A percentile compares a stretch with the other conserved stretches of the same genome.
Conservation (phyloP, 1,140 invertebrate genomes). For the Phenacoccus solenopsis region DNA sequence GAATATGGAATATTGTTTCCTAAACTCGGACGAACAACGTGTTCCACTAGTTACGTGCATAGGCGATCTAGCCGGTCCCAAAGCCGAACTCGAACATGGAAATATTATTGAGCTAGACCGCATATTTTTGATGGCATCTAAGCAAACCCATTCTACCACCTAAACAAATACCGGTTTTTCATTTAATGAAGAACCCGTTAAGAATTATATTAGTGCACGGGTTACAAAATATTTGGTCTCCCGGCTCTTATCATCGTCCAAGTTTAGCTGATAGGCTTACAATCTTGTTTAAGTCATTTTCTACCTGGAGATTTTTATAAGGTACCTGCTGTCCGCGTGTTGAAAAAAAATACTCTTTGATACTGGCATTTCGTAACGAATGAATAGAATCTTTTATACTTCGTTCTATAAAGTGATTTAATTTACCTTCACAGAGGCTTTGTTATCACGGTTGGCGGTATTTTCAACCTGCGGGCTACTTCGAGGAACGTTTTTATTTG, state of each 20-base stretch:
- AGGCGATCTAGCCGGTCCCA: neutral
- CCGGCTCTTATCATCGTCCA: too few relatives aligned
- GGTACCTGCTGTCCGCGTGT: too few relatives aligned
- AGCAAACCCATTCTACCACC: neutral
- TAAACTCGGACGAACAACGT: too few relatives aligned
- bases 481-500: neutral
- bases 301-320: too few relatives aligned
- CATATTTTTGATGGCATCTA: neutral
- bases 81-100: neutral
- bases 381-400: neutral
- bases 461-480: neutral
- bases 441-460: neutral
- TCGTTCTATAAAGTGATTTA: neutral
- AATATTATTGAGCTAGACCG: neutral
- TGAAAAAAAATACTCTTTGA: conserved; percentile 3
- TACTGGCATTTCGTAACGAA: neutral
- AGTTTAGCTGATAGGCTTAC: too few relatives aligned
- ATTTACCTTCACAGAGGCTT: neutral
- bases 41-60: too few relatives aligned
- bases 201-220: neutral
- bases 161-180: neutral
- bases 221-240: too few relatives aligned
- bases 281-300: too few relatives aligned
- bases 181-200: neutral
- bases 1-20: too few relatives aligned